Base-by-base conservation (phyloP, 2,113 vertebrate genomes). In the Strix uralensis region DNA sequence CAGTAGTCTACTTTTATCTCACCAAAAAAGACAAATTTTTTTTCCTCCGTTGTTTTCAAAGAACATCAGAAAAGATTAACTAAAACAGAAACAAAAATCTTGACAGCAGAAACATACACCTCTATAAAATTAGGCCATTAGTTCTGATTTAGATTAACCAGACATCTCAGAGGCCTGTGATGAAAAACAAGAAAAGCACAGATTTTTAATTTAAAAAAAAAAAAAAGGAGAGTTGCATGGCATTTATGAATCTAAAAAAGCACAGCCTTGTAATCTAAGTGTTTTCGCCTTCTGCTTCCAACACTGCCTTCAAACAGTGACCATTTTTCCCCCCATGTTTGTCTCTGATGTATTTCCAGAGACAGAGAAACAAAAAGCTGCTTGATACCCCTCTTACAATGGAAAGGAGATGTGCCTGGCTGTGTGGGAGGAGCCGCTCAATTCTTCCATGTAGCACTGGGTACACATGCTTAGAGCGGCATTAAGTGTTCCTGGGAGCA, bases 381-480 rank as follows among this genome's bases (percentile, higher is more conserved):
- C 95, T 91, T 63, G 92, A 85, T 93, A 52, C 38, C 47, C 46
- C 80, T 71, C 65, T 51, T 58, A 88, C 94, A 96, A 94, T 74
- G 78, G 90, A 38, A 65, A 84, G 75, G 86, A 92, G 92, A 95
- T 93, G 95, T 86, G 75, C 84, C 72, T 91, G 87, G 73, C 82
- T 85, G 89, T 96, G 95, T 97, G 92, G 95, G 97, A 96, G 92
- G 94, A 93, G 93, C 91, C 0, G 18, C 91, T 92, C 55, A 21
- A 58, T 85, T 95, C 92, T 92, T 74, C 90, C 46, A 9, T 81
- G 92, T 63, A 77, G 52, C 0, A 4, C 94, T 57, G 88, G 70
- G 91, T 92, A 87, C 92, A 92, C 95, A 87, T 72, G 78, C 94
- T 95, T 91, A 4, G 1, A 92, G 90, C n/a, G 0, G 81, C 81